Evolutionary conservation across 1,140 invertebrate species (phyloP), one percentile per base, ranked within the genome.

Genomic region (Sogatella furcifera): DNA sequence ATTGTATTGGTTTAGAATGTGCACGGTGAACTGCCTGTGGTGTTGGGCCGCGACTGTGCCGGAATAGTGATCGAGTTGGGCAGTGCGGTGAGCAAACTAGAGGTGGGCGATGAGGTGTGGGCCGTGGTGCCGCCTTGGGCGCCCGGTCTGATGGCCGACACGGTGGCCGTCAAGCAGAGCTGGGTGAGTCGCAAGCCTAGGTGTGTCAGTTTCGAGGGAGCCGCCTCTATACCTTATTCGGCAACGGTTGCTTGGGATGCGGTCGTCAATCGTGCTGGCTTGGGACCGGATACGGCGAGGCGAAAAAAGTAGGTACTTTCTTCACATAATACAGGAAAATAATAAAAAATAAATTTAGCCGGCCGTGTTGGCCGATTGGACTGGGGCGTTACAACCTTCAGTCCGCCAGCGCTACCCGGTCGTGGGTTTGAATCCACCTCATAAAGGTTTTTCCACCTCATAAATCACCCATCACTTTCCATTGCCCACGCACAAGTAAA

Each of bases 211-310:
- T 86, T 85, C 67, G 82, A 86, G 70, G 80, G 82, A 49, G 84
- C 85, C 22, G 82, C 84, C 1, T 80, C 85, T 57, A 69, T 90
- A 31, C 84, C 87, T 5, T 89, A 88, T 66, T 81, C 81, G 52
- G 84, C 84, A 6, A 80, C 79, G 58, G 75, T 84, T n/a, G 82
- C 81, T 1, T 84, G 84, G 78, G 76, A 82, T 65, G 81, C 82
- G 19, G 69, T 89, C 5, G 73, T 81, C 43, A 76, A 78, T 64
- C 73, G 73, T 65, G 78, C 79, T 55, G 66, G 72, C 8, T 75
- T 82, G 55, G 74, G 77, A 64, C 72, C 77, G 64, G 68, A 73
- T 52, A 78, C 77, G 66, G 77, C 80, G 9, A 69, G 73, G 66
- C 76, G 77, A 34, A 84, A 82, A 76, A 78, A 77, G 83, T 84